Base-by-base conservation (phyloP, 2,113 vertebrate species). In the Nerophis lumbriciformis region DNA sequence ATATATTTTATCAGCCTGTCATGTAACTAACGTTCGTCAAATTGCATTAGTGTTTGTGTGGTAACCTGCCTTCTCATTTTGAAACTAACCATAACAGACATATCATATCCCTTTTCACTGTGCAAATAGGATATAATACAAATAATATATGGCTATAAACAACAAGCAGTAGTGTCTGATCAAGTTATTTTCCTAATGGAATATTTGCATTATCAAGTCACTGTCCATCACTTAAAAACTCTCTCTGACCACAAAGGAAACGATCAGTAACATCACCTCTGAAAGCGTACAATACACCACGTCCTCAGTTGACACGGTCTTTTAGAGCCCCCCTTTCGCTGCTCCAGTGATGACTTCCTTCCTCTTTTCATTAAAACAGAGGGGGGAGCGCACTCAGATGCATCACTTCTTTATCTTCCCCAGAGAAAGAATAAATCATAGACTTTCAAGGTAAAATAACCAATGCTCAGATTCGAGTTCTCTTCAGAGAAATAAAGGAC, bases 231-330 rank as follows among this genome's bases (percentile, higher is more conserved):
- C 14, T 21, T 42, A 54, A 47, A 56, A 44, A 53, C 56, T 36
- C 12, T 42, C n/a, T 42, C 13, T 14, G 44, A 68, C 53, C 51
- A 75, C 28, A 14, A 28, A 59, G 59, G 19, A 42, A 42, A 38
- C 56, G 59, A 54, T 63, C 51, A 53, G 54, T 49, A 66, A 53
- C 58, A 53, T 56, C 55, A 21, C 60, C 56, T 45, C 51, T 68
- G 55, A 53, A 70, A 45, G 35, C 72, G 53, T 49, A 62, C 37
- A 75, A 44, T 10, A 54, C 68, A 67, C 6, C 3, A 12, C 77
- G 79, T 83, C 79, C 79, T 74, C 64, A 59, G 65, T 68, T 81
- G 76, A 77, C 76, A 55, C 36, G 59, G 61, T 16, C 73, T 73
- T 58, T 78, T 45, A 42, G 49, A 57, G 15, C 64, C 66, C 65